phyloP scores from a whole-genome alignment of 2,888 invertebrate species.

The Phymatocera aterrima region DNA sequence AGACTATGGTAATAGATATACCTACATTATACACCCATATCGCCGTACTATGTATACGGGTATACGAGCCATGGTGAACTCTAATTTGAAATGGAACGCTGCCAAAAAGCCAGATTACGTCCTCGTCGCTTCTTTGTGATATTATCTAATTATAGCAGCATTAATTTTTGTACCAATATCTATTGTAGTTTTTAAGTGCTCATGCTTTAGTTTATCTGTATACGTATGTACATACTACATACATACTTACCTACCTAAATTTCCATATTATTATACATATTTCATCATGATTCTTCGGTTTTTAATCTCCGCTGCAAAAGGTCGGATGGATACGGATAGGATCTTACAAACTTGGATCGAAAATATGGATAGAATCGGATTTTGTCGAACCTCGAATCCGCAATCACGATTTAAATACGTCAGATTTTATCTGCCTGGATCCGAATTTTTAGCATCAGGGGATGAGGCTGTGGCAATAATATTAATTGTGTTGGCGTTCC shows the following conservation, averaged over 20 bases:
- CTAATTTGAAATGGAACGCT: conserved; percentile 35
- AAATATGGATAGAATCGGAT: too few relatives aligned
- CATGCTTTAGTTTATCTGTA: conserved; percentile 54
- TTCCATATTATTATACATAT: conserved; percentile 3
- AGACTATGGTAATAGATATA: conserved; percentile 18
- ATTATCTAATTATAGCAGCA: conserved; percentile 69
- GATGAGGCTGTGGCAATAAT: neutral
- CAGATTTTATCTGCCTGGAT: too few relatives aligned
- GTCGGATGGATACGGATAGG: too few relatives aligned
- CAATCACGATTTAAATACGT: too few relatives aligned
- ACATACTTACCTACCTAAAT: neutral
- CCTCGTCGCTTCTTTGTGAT: conserved; percentile 63
- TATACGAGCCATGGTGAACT: conserved; percentile 9
- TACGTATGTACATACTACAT: neutral
- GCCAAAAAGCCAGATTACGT: conserved; percentile 53
- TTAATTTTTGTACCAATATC: conserved; percentile 74
- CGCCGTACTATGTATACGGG: neutral
- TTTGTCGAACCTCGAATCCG: too few relatives aligned
- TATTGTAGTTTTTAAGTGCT: conserved; percentile 70
- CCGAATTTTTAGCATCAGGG: too few relatives aligned
- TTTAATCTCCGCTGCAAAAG: conserved; percentile 14
- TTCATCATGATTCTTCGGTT: conserved; percentile 20
- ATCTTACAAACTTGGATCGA: too few relatives aligned
- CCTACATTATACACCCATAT: neutral
- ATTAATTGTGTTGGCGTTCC: conserved; percentile 14